Conservation (phyloP, 1,140 invertebrate species). For the Tribolium castaneum region DNA sequence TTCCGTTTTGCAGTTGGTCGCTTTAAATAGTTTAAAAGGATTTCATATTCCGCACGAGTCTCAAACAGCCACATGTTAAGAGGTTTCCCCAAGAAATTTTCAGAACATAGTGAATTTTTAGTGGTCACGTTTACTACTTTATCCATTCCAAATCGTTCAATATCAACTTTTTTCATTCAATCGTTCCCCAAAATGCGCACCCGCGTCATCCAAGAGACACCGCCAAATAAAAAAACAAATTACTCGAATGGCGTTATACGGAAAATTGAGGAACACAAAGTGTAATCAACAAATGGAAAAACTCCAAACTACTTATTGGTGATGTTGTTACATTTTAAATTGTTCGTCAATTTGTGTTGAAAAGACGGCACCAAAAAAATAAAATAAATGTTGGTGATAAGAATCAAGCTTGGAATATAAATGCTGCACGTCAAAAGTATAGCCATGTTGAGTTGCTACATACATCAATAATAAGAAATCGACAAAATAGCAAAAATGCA, state of each 20-base stretch:
- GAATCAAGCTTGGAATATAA: neutral
- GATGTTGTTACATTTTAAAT: too few relatives aligned
- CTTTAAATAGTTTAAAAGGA: conserved; percentile 25
- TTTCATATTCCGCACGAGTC: conserved; percentile 30
- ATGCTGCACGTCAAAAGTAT: neutral
- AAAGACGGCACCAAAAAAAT: neutral
- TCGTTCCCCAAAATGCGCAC: neutral
- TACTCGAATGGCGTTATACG: too few relatives aligned
- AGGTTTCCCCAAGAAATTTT: conserved; percentile 32
- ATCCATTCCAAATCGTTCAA: conserved; percentile 25
- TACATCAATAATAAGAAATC: neutral
- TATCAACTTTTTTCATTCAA: conserved; percentile 14
- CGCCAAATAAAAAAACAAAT: neutral
- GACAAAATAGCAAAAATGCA: neutral
- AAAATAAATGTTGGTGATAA: neutral
- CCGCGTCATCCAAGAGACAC: neutral
- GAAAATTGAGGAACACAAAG: too few relatives aligned
- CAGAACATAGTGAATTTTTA: conserved; percentile 34
- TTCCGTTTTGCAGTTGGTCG: conserved; percentile 27
- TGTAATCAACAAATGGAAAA: too few relatives aligned
- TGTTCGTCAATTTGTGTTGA: too few relatives aligned
- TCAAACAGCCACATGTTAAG: conserved; percentile 32
- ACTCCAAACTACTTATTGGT: too few relatives aligned
- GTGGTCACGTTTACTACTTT: conserved; percentile 20
- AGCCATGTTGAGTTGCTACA: neutral